phyloP scores from a whole-genome alignment of 1,140 invertebrate species.

The Drosophila sproati region DNA sequence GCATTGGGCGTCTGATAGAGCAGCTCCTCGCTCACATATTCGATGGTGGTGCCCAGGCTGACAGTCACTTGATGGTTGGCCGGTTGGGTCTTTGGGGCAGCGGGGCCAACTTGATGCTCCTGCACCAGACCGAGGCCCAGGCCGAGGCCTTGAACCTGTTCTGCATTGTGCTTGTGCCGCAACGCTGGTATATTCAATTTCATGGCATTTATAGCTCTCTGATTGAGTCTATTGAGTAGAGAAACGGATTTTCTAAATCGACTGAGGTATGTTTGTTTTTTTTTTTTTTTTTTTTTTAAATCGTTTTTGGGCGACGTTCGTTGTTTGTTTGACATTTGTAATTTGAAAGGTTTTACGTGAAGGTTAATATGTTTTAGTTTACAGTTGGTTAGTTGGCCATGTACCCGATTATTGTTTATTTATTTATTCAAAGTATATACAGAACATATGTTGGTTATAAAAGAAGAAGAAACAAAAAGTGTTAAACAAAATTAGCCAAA shows the following conservation, averaged over 20 bases:
- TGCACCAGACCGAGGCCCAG: conserved; percentile 18
- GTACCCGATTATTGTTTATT: conserved; percentile 55
- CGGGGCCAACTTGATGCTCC: conserved; percentile 16
- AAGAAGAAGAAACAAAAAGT: conserved; percentile 65
- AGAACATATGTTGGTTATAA: conserved; percentile 52
- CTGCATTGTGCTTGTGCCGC: conserved; percentile 51
- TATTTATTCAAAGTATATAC: conserved; percentile 54
- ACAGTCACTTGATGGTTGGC: conserved; percentile 36
- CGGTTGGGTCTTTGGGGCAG: neutral
- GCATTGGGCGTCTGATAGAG: conserved; percentile 80
- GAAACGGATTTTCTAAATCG: conserved; percentile 85
- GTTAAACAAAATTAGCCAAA: conserved; percentile 56
- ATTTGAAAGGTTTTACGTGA: conserved; percentile 25
- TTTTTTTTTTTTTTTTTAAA: conserved; percentile 31
- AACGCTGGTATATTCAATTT: conserved; percentile 78
- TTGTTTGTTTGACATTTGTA: neutral
- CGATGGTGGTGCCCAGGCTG: conserved; percentile 64
- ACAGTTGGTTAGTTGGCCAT: conserved; percentile 64
- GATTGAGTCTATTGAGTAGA: conserved; percentile 84
- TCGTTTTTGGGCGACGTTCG: conserved; percentile 41
- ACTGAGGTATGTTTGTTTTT: conserved; percentile 57
- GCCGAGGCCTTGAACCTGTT: conserved; percentile 12
- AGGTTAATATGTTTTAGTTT: conserved; percentile 51
- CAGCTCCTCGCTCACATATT: conserved; percentile 73
- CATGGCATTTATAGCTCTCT: conserved; percentile 82